A percentile compares a stretch with the other conserved stretches of the same genome.
Conservation (phyloP, 2,888 invertebrate genomes). For the Rotaria socialis region DNA sequence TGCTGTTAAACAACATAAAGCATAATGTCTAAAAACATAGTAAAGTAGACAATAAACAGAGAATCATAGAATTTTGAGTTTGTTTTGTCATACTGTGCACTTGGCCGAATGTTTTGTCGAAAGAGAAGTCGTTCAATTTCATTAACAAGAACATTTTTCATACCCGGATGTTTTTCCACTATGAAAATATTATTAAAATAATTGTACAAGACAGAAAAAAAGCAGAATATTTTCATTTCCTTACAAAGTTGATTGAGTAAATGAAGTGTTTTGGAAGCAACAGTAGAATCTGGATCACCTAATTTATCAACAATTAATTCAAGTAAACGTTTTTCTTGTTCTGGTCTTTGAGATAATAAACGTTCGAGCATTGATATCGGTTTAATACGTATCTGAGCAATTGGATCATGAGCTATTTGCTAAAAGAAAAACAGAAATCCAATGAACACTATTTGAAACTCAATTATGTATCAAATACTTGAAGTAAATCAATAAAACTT, state of each 20-base stretch:
- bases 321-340: slow-evolving; percentile 75
- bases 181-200: background rate
- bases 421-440: background rate
- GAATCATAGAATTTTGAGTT: too few relatives aligned
- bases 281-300: slow-evolving; percentile 82
- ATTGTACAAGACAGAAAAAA: background rate
- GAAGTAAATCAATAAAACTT: background rate
- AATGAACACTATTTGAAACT: background rate
- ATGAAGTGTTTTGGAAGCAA: slow-evolving; percentile 81
- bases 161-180: slow-evolving; percentile 42
- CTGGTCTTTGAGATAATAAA: slow-evolving; percentile 55
- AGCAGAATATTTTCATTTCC: slow-evolving; percentile 37
- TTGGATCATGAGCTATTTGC: slow-evolving; percentile 30
- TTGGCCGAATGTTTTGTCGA: slow-evolving; percentile 42
- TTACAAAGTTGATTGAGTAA: slow-evolving; percentile 71
- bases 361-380: background rate
- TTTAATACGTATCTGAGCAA: slow-evolving; percentile 8
- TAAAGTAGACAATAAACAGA: background rate
- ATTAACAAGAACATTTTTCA: slow-evolving; percentile 38
- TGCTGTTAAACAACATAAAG: slow-evolving; percentile 82
- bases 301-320: slow-evolving; percentile 83
- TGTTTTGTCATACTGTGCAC: slow-evolving; percentile 39
- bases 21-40: slow-evolving; percentile 65
- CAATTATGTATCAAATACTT: background rate
- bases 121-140: slow-evolving; percentile 45